Percentiles rank a stretch among this genome's conserved stretches.
Evolutionary conservation across 2,888 invertebrate species (phyloP).

Genomic region (Mimumesa dahlbomi): DNA sequence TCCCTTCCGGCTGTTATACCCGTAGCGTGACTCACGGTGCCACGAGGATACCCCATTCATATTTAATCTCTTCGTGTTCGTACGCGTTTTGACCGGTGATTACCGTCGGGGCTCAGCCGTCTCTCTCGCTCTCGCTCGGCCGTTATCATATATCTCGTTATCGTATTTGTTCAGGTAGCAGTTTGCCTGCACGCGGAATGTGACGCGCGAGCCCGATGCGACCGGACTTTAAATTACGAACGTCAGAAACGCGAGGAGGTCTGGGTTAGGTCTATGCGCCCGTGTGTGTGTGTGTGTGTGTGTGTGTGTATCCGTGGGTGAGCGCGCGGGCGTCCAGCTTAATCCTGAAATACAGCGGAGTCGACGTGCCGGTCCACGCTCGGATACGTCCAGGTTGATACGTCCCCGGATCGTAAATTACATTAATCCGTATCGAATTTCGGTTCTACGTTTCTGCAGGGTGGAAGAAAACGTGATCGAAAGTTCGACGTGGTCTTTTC

Average conservation of each 20-base stretch:
- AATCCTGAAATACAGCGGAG: constrained; percentile 42
- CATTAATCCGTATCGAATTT: no score
- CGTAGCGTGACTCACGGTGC: constrained; percentile 43
- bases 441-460: no score
- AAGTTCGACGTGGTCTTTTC: constrained; percentile 6
- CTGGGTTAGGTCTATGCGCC: no score
- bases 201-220: constrained; percentile 10
- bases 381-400: no score
- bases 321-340: constrained; percentile 8
- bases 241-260: constrained; percentile 14
- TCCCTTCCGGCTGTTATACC: constrained; percentile 34
- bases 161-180: constrained; percentile 50
- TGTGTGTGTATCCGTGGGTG: neutral
- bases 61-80: constrained; percentile 55
- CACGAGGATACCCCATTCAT: constrained; percentile 36
- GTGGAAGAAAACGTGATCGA: constrained; percentile 15
- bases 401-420: no score
- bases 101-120: constrained; percentile 29
- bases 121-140: no score
- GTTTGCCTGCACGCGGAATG: constrained; percentile 33
- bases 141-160: constrained; percentile 53
- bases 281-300: no score
- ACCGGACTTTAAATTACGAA: constrained; percentile 50
- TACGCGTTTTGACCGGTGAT: constrained; percentile 56
- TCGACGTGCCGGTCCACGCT: no score